phyloP scores from a whole-genome alignment of 1,140 invertebrate species.

The Radopholus similis region DNA sequence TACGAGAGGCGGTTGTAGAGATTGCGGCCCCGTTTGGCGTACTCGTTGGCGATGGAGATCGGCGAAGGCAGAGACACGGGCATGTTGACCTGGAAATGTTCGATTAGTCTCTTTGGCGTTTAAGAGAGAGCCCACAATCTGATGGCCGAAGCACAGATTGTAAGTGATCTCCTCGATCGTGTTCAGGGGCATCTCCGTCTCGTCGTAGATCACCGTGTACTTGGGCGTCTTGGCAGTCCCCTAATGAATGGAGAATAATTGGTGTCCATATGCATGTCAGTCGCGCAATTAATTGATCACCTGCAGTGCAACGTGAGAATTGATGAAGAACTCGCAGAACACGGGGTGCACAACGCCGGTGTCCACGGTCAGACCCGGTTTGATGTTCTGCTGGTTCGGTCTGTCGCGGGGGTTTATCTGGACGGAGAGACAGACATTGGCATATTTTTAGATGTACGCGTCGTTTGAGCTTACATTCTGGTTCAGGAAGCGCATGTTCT shows the following conservation, averaged over 20 bases:
- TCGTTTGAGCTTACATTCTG: slow-evolving; percentile 2
- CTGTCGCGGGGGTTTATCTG: slow-evolving; percentile 23
- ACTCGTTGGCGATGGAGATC: slow-evolving; percentile 35
- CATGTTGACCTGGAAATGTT: background rate
- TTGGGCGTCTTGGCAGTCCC: slow-evolving; percentile 39
- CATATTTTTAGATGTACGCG: background rate
- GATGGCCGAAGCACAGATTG: slow-evolving; percentile 40
- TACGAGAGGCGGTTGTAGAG: slow-evolving; percentile 19
- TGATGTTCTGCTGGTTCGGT: slow-evolving; percentile 35
- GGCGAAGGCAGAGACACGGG: slow-evolving; percentile 28
- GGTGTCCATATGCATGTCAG: background rate
- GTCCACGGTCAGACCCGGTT: slow-evolving; percentile 35
- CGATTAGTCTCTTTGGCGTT: background rate
- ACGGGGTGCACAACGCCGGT: slow-evolving; percentile 33
- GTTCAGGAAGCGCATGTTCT: slow-evolving; percentile 37
- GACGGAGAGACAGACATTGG: background rate
- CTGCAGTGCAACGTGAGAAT: slow-evolving; percentile 34
- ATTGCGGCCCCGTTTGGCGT: slow-evolving; percentile 32
- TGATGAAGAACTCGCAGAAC: slow-evolving; percentile 40
- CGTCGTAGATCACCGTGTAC: slow-evolving; percentile 35
- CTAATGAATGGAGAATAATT: slow-evolving; percentile 20
- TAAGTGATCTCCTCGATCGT: slow-evolving; percentile 33
- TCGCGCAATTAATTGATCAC: too few relatives aligned
- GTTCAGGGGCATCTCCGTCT: slow-evolving; percentile 12
- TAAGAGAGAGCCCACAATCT: slow-evolving; percentile 26